Conservation (phyloP, 1,140 invertebrate species). For the Cyclina sinensis region DNA sequence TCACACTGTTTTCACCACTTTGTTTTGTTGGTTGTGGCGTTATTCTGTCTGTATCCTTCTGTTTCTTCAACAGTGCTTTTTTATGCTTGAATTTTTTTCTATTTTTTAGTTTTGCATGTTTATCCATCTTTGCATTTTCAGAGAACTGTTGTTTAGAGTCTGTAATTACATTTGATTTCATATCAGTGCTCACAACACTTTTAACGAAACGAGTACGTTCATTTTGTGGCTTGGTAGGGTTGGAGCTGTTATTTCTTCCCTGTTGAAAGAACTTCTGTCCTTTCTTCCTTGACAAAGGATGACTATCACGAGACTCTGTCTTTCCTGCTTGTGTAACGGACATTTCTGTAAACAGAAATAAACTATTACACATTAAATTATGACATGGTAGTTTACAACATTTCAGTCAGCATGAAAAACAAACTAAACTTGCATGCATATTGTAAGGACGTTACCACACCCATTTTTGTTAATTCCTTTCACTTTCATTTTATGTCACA, state of each 20-base stretch:
- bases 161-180: neutral
- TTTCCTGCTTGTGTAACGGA: neutral
- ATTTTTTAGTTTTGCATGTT: neutral
- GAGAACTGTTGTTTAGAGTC: neutral
- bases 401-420: too few relatives aligned
- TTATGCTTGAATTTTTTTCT: slow-evolving; percentile 20
- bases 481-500: too few relatives aligned
- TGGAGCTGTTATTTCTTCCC: neutral
- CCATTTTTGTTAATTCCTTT: too few relatives aligned
- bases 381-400: too few relatives aligned
- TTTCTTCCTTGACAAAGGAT: neutral
- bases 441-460: too few relatives aligned
- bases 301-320: neutral
- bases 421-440: too few relatives aligned
- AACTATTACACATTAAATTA: too few relatives aligned
- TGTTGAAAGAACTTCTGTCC: neutral
- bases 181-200: neutral
- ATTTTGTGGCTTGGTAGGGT: neutral
- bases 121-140: neutral
- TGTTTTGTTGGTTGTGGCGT: neutral
- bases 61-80: slow-evolving; percentile 1
- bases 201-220: neutral
- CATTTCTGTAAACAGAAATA: slow-evolving; percentile 9
- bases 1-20: neutral
- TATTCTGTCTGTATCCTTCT: neutral